Conservation (phyloP, 2,797 vertebrate species). For the Kryptolebias ocellatus region DNA sequence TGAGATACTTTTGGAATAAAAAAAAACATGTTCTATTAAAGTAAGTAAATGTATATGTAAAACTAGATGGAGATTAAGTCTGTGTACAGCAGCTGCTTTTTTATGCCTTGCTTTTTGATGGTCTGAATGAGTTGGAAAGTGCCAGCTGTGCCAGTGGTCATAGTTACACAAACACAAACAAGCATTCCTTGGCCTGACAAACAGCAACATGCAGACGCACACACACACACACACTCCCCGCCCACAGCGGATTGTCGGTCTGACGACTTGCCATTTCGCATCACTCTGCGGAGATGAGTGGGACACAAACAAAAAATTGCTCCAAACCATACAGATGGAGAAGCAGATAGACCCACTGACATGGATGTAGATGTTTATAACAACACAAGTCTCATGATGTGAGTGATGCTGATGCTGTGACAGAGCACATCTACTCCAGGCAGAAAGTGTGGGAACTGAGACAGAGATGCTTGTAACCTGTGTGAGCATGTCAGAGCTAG, state of each 20-base stretch:
- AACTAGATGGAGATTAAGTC: not conserved
- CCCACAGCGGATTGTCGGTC: conserved; percentile 62
- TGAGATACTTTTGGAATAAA: not conserved
- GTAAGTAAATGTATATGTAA: too few relatives aligned
- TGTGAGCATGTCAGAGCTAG: conserved; percentile 45
- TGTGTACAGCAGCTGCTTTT: conserved; percentile 37
- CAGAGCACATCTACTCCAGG: conserved; percentile 55
- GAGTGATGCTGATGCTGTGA: conserved; percentile 68
- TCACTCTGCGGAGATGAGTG: conserved; percentile 64
- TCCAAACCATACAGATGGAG: conserved; percentile 71
- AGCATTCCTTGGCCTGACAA: conserved; percentile 11
- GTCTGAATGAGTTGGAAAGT: conserved; percentile 12
- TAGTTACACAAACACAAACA: conserved; percentile 26
- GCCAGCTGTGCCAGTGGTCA: conserved; percentile 44
- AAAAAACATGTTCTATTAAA: not conserved
- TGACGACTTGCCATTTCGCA: conserved; percentile 74
- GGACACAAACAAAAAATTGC: conserved; percentile 68
- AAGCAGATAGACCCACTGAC: conserved; percentile 55
- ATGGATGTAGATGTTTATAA: conserved; percentile 60
- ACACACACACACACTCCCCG: conserved; percentile 51
- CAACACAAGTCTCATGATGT: conserved; percentile 41
- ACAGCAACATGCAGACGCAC: conserved; percentile 10
- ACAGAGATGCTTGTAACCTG: conserved; percentile 34
- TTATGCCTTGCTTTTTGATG: conserved; percentile 12
- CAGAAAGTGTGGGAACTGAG: conserved; percentile 33